A percentile compares a stretch with the other conserved stretches of the same genome.
These are phyloP conservation scores for Myotis vivesi DNA, from an alignment of 2,797 vertebrate genomes.

Conservation along the genomic window DNA sequence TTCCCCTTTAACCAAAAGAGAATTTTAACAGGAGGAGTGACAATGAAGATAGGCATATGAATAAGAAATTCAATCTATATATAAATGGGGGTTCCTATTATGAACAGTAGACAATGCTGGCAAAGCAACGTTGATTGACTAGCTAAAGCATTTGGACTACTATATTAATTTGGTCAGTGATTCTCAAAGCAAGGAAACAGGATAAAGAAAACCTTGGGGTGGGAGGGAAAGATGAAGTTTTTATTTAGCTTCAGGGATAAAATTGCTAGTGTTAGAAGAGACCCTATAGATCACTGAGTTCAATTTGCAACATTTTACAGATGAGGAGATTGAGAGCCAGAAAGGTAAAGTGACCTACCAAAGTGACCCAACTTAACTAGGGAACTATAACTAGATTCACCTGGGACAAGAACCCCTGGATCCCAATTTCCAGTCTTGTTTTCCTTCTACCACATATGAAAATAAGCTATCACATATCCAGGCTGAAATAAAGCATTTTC, in stretches of 20 bases:
- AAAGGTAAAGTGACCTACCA: constrained; percentile 15
- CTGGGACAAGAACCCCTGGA: background rate
- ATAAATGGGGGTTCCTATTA: background rate
- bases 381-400: background rate
- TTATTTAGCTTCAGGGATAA: constrained; percentile 14
- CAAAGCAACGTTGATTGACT: constrained; percentile 10
- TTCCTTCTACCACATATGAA: background rate
- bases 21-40: constrained; percentile 29
- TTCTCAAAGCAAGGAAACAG: background rate
- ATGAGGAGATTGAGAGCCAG: background rate
- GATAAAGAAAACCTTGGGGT: background rate
- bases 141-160: background rate
- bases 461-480: constrained; percentile 20
- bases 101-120: background rate
- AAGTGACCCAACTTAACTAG: constrained; percentile 22
- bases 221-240: background rate
- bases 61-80: constrained; percentile 28
- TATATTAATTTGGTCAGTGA: constrained; percentile 22
- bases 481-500: background rate
- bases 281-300: background rate
- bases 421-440: constrained; percentile 6
- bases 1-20: background rate
- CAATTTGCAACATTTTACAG: constrained; percentile 23
- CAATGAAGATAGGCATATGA: constrained; percentile 12
- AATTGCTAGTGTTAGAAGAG: constrained; percentile 5